Conservation (phyloP, 92 coral and sea anemone genomes). For the Actinostola sp. region DNA sequence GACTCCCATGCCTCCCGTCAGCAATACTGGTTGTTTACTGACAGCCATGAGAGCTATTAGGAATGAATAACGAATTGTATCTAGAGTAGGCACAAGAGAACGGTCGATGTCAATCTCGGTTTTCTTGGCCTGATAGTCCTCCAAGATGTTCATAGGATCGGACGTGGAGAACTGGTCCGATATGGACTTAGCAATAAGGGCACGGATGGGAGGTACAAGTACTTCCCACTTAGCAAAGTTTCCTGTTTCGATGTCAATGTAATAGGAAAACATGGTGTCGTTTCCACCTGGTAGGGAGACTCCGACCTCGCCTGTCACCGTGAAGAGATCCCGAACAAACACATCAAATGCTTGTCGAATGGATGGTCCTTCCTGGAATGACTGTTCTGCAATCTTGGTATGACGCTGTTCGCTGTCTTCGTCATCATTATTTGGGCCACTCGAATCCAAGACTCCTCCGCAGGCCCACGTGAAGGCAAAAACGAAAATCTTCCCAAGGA, state of each 20-base stretch:
- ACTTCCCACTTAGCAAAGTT: slow-evolving; percentile 82
- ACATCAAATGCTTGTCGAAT: slow-evolving; percentile 69
- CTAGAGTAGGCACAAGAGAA: slow-evolving; percentile 89
- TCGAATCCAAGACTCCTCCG: slow-evolving; percentile 74
- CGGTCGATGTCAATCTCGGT: slow-evolving; percentile 68
- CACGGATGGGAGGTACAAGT: slow-evolving; percentile 82
- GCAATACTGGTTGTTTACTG: slow-evolving; percentile 78
- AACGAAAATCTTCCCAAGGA: slow-evolving; percentile 78
- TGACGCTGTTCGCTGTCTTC: slow-evolving; percentile 40
- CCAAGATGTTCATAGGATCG: slow-evolving; percentile 64
- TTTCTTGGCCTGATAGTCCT: slow-evolving; percentile 62
- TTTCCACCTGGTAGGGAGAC: slow-evolving; percentile 66
- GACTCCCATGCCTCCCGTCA: slow-evolving; percentile 87
- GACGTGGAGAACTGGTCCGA: slow-evolving; percentile 78
- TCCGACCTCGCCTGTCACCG: slow-evolving; percentile 33
- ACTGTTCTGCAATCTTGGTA: background rate
- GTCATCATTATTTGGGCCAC: slow-evolving; percentile 49
- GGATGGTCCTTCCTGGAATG: background rate
- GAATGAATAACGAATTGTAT: slow-evolving; percentile 87
- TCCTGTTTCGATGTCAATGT: slow-evolving; percentile 87
- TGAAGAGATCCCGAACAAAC: slow-evolving; percentile 75
- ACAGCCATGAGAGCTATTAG: slow-evolving; percentile 77
- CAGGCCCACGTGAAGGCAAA: slow-evolving; percentile 97
- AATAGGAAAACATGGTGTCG: slow-evolving; percentile 81
- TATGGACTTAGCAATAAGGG: slow-evolving; percentile 88